Evolutionary conservation across 2,113 vertebrate species (phyloP).

Genomic region (Electrona antarctica): DNA sequence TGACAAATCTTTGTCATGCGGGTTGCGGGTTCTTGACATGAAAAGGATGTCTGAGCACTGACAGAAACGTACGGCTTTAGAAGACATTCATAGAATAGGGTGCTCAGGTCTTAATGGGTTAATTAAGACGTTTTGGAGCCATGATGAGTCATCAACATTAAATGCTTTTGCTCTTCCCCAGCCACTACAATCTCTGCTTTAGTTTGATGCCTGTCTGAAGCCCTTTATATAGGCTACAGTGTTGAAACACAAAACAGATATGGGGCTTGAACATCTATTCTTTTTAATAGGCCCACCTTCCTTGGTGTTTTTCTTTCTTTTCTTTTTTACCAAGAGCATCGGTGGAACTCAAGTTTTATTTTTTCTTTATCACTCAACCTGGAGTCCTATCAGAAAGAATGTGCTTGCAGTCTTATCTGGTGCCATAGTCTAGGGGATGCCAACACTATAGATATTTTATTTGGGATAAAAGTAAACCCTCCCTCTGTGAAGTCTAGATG

Average conservation of each 20-base stretch:
- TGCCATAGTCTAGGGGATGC: constrained; percentile 35
- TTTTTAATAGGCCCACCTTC: too few relatives aligned
- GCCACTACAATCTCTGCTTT: neutral
- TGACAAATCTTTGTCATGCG: too few relatives aligned
- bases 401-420: constrained; percentile 33
- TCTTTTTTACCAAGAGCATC: neutral
- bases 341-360: neutral
- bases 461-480: constrained; percentile 50
- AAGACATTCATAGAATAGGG: too few relatives aligned
- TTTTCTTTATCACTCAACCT: constrained; percentile 17
- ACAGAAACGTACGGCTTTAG: too few relatives aligned
- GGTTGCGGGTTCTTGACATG: too few relatives aligned
- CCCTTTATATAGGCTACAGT: neutral
- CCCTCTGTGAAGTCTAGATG: constrained; percentile 58
- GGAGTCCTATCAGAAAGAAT: constrained; percentile 42
- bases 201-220: neutral
- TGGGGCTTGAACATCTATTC: too few relatives aligned
- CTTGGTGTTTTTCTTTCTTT: neutral
- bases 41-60: too few relatives aligned
- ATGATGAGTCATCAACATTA: neutral
- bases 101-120: too few relatives aligned
- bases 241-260: too few relatives aligned
- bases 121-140: neutral
- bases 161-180: neutral
- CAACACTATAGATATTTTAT: constrained; percentile 58